Base-by-base conservation (phyloP, 2,113 vertebrate genomes). In the Promerops cafer region DNA sequence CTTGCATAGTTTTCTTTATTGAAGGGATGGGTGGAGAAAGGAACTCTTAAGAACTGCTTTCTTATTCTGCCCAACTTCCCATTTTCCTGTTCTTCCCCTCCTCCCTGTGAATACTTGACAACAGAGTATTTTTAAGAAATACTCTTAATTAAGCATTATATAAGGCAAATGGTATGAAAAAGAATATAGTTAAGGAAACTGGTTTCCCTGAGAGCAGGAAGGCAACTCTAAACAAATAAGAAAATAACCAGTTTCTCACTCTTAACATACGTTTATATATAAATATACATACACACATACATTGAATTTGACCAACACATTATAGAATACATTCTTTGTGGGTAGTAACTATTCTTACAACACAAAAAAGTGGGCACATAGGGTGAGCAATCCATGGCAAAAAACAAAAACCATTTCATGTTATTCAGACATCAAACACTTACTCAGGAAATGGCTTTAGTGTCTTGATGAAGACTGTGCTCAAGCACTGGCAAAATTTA, bases 71-170 rank as follows among this genome's bases (percentile, higher is more conserved):
- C 86, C 89, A 91, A 87, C 83, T 95, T 95, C 89, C 54, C 89
- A 95, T 91, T 81, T 92, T 89, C 95, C 91, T 84, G 69, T 87
- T 96, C 93, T 92, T 89, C 85, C 72, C 60, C 92, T 96, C 90
- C 80, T 83, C 86, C 47, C 91, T 71, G 44, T 37, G 69, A 96
- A 86, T 83, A 92, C 86, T 91, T 96, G 89, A 94, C 93, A 93
- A 72, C 54, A 63, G 47, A 2, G 5, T 63, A 78, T 81, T 96
- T 97, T 93, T 63, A 90, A 96, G 56, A 94, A 89, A 96, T 53
- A 78, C 16, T 92, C 63, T 61, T 92, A 90, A 92, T 83, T 92
- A 97, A 81, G 75, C 47, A 95, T 89, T 93, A 90, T 89, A 81
- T 76, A 93, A 90, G 60, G 76, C 64, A 74, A 96, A 71, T 5